Evolutionary conservation across 2,888 invertebrate species (phyloP).

Genomic region (Lycophotia porphyrea): DNA sequence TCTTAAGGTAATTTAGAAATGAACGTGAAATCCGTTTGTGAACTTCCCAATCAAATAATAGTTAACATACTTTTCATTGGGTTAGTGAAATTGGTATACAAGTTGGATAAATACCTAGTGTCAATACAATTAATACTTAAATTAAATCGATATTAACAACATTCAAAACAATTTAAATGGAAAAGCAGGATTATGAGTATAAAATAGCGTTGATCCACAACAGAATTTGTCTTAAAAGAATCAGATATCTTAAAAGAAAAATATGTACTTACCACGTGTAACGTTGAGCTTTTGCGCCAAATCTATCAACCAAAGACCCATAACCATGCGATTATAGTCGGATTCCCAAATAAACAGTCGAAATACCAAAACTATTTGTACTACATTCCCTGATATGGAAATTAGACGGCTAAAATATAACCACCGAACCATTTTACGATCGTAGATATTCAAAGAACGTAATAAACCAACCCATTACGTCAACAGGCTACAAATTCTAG

Average conservation of each 20-base stretch:
- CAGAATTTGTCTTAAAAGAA: not conserved
- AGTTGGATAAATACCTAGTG: not conserved
- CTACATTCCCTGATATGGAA: slow-evolving; percentile 41
- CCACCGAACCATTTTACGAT: slow-evolving; percentile 40
- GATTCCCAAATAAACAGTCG: slow-evolving; percentile 22
- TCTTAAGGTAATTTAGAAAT: slow-evolving; percentile 73
- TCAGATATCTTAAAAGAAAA: not conserved
- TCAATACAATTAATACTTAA: not conserved
- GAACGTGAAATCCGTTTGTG: slow-evolving; percentile 66
- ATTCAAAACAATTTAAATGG: not conserved
- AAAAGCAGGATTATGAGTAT: not conserved
- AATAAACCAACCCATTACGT: slow-evolving; percentile 44
- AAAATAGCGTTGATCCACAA: not conserved
- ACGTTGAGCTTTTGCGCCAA: not conserved
- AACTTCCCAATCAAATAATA: slow-evolving; percentile 71
- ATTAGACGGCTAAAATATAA: slow-evolving; percentile 43
- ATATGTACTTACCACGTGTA: not conserved
- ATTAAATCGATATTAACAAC: not conserved
- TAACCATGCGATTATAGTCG: not conserved
- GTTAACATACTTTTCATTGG: slow-evolving; percentile 71
- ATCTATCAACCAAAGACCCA: not conserved
- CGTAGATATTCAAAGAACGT: slow-evolving; percentile 30
- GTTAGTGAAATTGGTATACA: slow-evolving; percentile 67
- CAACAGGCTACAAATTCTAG: slow-evolving; percentile 36
- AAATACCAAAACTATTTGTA: slow-evolving; percentile 29